phyloP scores from a whole-genome alignment of 2,888 invertebrate species.

The Pyrrhopygopsis socrates region DNA sequence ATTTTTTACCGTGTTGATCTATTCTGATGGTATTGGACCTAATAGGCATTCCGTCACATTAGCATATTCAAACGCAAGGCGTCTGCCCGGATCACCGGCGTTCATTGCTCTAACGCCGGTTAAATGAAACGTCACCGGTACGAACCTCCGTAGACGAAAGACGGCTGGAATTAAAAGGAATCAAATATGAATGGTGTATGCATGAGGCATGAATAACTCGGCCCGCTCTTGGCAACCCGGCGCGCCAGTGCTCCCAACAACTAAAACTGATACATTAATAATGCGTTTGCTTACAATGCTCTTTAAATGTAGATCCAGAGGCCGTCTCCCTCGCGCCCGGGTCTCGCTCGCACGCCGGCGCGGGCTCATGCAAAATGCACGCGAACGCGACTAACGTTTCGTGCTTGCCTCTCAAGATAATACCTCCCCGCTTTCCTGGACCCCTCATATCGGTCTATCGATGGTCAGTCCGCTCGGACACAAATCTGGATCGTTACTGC shows the following conservation, averaged over 20 bases:
- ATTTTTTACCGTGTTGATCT: slow-evolving; percentile 36
- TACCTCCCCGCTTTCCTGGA: slow-evolving; percentile 87
- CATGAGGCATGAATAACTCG: slow-evolving; percentile 93
- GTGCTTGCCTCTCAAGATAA: slow-evolving; percentile 92
- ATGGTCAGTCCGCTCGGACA: slow-evolving; percentile 87
- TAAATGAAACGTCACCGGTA: slow-evolving; percentile 88
- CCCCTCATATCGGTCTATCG: slow-evolving; percentile 87
- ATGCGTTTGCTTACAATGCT: slow-evolving; percentile 95
- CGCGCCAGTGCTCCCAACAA: slow-evolving; percentile 93
- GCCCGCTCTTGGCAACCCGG: slow-evolving; percentile 91
- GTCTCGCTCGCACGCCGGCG: slow-evolving; percentile 89
- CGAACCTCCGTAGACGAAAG: slow-evolving; percentile 90
- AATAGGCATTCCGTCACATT: slow-evolving; percentile 65
- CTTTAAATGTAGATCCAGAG: slow-evolving; percentile 95
- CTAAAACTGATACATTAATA: slow-evolving; percentile 95
- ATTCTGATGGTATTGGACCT: slow-evolving; percentile 44
- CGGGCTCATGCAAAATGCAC: slow-evolving; percentile 93
- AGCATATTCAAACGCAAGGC: slow-evolving; percentile 80
- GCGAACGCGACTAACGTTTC: slow-evolving; percentile 91
- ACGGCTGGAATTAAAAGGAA: slow-evolving; percentile 94
- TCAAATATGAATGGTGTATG: slow-evolving; percentile 94
- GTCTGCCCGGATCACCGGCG: slow-evolving; percentile 59
- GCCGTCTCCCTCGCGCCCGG: slow-evolving; percentile 88
- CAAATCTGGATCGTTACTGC: slow-evolving; percentile 50
- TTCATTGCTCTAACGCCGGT: slow-evolving; percentile 59